Percentiles rank a stretch among this genome's conserved stretches.
phyloP scores from a whole-genome alignment of 2,113 vertebrate genomes.

The Corvus hawaiiensis region DNA sequence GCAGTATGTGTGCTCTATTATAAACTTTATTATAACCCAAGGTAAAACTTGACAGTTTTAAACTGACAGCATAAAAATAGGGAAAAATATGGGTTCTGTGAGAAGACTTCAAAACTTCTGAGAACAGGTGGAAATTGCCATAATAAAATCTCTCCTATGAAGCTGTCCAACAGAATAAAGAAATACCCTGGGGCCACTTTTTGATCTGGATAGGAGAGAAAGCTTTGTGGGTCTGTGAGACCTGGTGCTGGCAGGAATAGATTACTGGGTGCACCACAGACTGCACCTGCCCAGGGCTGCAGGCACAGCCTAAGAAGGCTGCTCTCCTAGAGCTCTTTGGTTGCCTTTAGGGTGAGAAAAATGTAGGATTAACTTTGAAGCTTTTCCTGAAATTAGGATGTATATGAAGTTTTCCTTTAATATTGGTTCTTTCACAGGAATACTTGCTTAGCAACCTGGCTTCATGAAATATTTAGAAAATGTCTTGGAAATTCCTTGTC shows the following conservation, averaged over 20 bases:
- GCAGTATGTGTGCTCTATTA: not conserved
- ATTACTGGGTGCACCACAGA: not conserved
- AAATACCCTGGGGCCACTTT: not conserved
- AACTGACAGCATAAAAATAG: not conserved
- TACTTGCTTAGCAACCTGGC: not conserved
- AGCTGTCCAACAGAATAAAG: not conserved
- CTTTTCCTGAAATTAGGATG: not conserved
- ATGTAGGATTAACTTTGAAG: not conserved
- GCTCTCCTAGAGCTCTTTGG: not conserved
- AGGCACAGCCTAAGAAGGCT: not conserved
- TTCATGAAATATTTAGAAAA: not conserved
- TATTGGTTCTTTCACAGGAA: not conserved
- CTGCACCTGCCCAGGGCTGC: not conserved
- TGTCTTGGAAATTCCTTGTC: not conserved
- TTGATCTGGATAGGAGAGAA: not conserved
- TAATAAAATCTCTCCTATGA: not conserved
- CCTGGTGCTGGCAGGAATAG: not conserved
- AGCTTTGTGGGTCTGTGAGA: not conserved
- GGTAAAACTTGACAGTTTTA: not conserved
- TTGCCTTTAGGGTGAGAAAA: not conserved
- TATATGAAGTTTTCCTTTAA: not conserved
- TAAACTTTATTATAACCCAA: constrained; percentile 41
- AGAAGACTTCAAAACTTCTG: not conserved
- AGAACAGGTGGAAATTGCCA: constrained; percentile 1
- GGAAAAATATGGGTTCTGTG: not conserved